Base-by-base conservation (phyloP, 37 sponge, comb jelly and placozoan genomes). In the Dysidea cf. avara region DNA sequence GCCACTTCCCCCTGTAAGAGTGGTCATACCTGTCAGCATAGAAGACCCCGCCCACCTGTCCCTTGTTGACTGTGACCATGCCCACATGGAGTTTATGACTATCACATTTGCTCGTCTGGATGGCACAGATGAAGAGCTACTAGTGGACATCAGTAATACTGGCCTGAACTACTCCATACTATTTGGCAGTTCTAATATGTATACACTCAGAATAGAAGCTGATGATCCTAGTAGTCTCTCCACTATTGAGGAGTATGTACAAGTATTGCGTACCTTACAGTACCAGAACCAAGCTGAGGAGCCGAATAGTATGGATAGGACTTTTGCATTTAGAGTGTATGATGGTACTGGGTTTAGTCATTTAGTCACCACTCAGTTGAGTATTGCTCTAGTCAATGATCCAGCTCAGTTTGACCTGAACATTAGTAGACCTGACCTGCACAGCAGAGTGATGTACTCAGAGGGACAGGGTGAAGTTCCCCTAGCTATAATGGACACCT, bases 351-450 rank as follows among this genome's bases (percentile, higher is more conserved):
- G 59, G 48, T 59, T 14, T 20, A 22, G 48, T 22, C 61, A 39
- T 16, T 24, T 34, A 7, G 57, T 68, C 46, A 33, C 31, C 29
- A 79, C 87, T 21, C 55, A 56, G 20, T 38, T 94, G 13, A 18
- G 30, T 2, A 83, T 94, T 18, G 39, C 66, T 29, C 81, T 79
- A n/a, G 71, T 86, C 21, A 87, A 90, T 48, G 90, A 90, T 65
- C 91, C 95, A 4, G 91, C 95, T 36, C 86, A 94, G 56, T 34
- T 90, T 21, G 85, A 90, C 32, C 71, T 94, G n/a, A 61, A 86
- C 36, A 18, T 48, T 4, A 70, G 60, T 61, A 53, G 38, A 49
- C 49, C 70, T 7, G 79, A 69, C 46, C 75, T 66, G 13, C 75
- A 82, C 58, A 61, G 64, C 21, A 77, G 77, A n/a, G 74, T 80